Conservation (phyloP, 2,888 invertebrate species). For the Nineta flava region DNA sequence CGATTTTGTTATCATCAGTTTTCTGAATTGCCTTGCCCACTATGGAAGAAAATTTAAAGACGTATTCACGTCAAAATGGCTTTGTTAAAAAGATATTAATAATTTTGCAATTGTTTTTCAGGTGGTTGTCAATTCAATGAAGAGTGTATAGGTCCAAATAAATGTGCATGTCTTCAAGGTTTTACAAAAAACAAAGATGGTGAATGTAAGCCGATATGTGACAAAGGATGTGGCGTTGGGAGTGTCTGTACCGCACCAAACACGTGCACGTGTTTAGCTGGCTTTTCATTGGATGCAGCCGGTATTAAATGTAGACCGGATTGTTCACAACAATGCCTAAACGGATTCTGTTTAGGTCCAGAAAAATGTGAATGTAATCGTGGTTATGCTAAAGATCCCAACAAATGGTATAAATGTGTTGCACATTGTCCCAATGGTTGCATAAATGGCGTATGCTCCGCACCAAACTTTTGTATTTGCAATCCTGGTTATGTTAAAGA, state of each 20-base stretch:
- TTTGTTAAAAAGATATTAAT: too few species aligned
- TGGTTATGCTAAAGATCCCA: constrained; percentile 14
- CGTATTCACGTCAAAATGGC: too few species aligned
- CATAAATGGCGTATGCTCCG: constrained; percentile 53
- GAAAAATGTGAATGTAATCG: constrained; percentile 24
- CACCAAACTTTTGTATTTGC: constrained; percentile 59
- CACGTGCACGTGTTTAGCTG: constrained; percentile 11
- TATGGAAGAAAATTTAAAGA: too few species aligned
- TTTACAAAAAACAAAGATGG: constrained; percentile 12
- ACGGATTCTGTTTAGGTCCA: constrained; percentile 28
- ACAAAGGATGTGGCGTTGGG: constrained; percentile 22
- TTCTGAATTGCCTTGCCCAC: too few species aligned
- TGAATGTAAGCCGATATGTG: constrained; percentile 24
- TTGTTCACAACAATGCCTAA: constrained; percentile 36
- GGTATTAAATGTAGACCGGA: constrained; percentile 25
- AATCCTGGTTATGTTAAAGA: constrained; percentile 51
- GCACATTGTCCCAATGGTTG: constrained; percentile 53
- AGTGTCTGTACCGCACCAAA: constrained; percentile 33
- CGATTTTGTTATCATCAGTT: too few species aligned
- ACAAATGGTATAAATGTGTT: constrained; percentile 27
- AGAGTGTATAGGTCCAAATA: constrained; percentile 30
- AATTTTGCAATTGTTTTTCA: not conserved
- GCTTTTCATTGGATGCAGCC: constrained; percentile 24
- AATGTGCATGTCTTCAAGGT: constrained; percentile 28
- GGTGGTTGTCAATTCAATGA: constrained; percentile 26